Percentiles rank a stretch among this genome's conserved stretches.
phyloP scores from a whole-genome alignment of 2,113 vertebrate species.

The Ictidomys tridecemlineatus region DNA sequence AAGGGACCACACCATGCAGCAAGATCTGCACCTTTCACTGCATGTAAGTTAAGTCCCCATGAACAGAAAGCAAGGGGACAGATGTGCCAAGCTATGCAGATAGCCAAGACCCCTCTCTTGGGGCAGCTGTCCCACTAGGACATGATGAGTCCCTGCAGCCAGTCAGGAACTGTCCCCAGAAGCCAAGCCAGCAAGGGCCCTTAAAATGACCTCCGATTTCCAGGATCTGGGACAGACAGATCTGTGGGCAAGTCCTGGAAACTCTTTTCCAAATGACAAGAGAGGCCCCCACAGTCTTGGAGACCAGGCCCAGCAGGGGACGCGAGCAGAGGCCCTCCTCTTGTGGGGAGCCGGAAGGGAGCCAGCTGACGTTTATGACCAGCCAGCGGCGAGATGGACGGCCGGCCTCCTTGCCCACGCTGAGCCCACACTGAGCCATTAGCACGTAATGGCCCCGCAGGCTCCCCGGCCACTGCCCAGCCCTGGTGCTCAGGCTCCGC shows the following conservation, averaged over 20 bases:
- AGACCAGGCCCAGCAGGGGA: neutral
- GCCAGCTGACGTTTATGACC: slow-evolving; percentile 61
- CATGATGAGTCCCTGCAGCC: neutral
- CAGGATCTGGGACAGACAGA: neutral
- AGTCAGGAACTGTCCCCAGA: neutral
- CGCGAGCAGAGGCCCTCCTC: neutral
- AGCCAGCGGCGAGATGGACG: slow-evolving; percentile 56
- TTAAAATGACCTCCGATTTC: neutral
- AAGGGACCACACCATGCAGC: fast-evolving
- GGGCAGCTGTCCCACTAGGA: neutral
- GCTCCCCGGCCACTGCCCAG: slow-evolving; percentile 64
- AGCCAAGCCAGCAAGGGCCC: neutral
- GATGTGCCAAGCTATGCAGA: neutral
- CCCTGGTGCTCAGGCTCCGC: slow-evolving; percentile 25
- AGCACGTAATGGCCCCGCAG: slow-evolving; percentile 69
- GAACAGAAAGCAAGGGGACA: neutral
- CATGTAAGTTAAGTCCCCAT: neutral
- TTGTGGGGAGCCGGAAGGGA: slow-evolving; percentile 47
- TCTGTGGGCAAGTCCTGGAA: neutral
- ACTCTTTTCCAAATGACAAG: neutral
- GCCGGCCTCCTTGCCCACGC: slow-evolving; percentile 68
- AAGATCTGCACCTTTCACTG: fast-evolving
- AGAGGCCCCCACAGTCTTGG: neutral
- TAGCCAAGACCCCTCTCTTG: neutral
- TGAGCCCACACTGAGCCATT: slow-evolving; percentile 68